phyloP scores from a whole-genome alignment of 2,888 invertebrate species.

The Dicroscelio sp. region DNA sequence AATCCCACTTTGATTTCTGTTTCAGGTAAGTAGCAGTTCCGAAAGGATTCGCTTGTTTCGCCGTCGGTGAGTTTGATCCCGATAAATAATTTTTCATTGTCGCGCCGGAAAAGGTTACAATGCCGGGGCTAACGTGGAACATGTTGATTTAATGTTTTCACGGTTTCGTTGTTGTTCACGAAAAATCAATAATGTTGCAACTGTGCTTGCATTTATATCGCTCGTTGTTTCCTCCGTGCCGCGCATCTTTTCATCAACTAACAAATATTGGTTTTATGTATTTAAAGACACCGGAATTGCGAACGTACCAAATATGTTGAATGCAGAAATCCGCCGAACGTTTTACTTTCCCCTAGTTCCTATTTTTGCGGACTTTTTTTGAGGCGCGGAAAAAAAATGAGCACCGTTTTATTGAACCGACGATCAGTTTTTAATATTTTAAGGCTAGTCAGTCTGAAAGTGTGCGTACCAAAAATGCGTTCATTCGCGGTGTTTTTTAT shows the following conservation, averaged over 20 bases:
- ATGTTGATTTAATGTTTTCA: neutral
- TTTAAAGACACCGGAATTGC: neutral
- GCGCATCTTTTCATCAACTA: conserved; percentile 2
- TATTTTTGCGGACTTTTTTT: too few species aligned
- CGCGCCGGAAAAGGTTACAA: conserved; percentile 7
- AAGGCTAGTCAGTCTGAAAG: too few species aligned
- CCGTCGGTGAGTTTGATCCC: conserved; percentile 40
- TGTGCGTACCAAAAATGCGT: too few species aligned
- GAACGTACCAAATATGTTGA: too few species aligned
- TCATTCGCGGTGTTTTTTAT: too few species aligned
- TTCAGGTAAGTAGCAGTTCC: conserved; percentile 56
- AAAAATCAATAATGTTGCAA: conserved; percentile 36
- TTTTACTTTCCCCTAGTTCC: too few species aligned
- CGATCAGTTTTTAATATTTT: too few species aligned
- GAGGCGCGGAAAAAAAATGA: too few species aligned
- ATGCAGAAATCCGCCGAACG: too few species aligned
- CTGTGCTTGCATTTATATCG: conserved; percentile 6
- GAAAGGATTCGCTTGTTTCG: neutral
- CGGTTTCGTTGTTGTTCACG: conserved; percentile 3
- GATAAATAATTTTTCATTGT: conserved; percentile 25
- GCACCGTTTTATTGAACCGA: too few species aligned
- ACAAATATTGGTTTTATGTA: conserved; percentile 25
- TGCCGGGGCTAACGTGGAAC: neutral
- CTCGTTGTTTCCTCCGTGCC: neutral
- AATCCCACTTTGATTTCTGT: conserved; percentile 26